These are phyloP conservation scores for Lepidocolaptes lacrymiger DNA, from an alignment of 2,797 vertebrate species.

Conservation along the genomic window DNA sequence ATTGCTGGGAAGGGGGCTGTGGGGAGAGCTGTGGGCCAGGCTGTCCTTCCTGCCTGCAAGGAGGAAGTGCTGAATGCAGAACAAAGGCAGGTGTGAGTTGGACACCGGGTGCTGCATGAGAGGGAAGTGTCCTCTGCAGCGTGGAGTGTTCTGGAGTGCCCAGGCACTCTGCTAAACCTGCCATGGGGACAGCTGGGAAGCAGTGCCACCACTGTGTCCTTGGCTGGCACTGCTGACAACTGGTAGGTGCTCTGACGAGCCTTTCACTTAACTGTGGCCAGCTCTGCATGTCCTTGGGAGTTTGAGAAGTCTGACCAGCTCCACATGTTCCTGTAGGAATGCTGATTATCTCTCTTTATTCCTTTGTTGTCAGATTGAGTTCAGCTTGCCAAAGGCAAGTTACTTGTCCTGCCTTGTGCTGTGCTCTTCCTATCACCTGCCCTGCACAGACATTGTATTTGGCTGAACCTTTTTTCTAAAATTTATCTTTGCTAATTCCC, in stretches of 20 bases:
- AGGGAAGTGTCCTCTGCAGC: not conserved
- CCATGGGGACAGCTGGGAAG: fast-evolving
- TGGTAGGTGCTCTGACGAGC: not conserved
- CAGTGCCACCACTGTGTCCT: fast-evolving
- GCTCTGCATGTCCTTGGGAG: not conserved
- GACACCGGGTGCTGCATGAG: not conserved
- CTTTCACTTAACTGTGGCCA: not conserved
- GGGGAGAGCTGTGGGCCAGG: not conserved
- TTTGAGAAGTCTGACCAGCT: not conserved
- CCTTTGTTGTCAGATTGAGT: not conserved
- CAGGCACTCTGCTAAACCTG: not conserved
- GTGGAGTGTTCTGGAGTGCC: not conserved
- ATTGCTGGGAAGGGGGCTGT: not conserved
- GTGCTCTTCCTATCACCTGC: not conserved
- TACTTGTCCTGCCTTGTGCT: not conserved
- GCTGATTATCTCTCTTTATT: not conserved
- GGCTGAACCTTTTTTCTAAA: not conserved
- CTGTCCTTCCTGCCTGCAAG: fast-evolving
- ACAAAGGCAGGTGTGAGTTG: not conserved
- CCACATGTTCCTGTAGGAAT: not conserved
- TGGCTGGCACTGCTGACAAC: not conserved
- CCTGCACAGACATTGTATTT: fast-evolving
- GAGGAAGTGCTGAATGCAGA: not conserved
- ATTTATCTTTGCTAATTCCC: not conserved
- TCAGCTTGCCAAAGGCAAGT: not conserved